Evolutionary conservation across 2,797 vertebrate species (phyloP).

Genomic region (Chelidonichthys spinosus): DNA sequence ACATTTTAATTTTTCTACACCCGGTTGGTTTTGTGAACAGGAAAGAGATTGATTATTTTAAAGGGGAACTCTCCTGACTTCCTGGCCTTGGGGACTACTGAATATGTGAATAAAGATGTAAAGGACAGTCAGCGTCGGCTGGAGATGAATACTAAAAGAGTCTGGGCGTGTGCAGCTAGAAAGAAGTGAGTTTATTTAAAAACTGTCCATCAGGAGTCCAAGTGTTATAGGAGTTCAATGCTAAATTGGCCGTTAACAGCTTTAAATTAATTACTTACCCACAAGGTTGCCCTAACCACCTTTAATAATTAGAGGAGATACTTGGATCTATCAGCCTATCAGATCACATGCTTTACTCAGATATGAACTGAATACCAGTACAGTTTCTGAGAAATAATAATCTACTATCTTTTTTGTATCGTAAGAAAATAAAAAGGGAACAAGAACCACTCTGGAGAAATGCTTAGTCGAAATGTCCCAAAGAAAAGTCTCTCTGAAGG

Average conservation of each 20-base stretch:
- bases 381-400: constrained; percentile 4
- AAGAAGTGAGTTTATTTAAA: neutral
- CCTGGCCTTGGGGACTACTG: neutral
- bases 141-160: neutral
- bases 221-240: neutral
- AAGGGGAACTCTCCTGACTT: constrained; percentile 3
- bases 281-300: neutral
- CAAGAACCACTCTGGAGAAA: neutral
- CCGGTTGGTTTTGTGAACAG: constrained; percentile 9
- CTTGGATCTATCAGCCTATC: neutral
- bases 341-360: neutral
- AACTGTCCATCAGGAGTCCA: neutral
- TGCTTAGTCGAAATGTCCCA: neutral
- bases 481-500: neutral
- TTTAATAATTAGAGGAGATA: constrained; percentile 2
- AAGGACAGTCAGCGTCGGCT: neutral
- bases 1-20: constrained; percentile 11
- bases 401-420: neutral
- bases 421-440: neutral
- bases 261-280: constrained; percentile 8
- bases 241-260: neutral
- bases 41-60: constrained; percentile 11
- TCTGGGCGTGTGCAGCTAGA: neutral
- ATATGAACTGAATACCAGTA: neutral
- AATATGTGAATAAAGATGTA: neutral